These are phyloP conservation scores for Morinoia aosen DNA, from an alignment of 2,888 invertebrate species.

Conservation along the genomic window DNA sequence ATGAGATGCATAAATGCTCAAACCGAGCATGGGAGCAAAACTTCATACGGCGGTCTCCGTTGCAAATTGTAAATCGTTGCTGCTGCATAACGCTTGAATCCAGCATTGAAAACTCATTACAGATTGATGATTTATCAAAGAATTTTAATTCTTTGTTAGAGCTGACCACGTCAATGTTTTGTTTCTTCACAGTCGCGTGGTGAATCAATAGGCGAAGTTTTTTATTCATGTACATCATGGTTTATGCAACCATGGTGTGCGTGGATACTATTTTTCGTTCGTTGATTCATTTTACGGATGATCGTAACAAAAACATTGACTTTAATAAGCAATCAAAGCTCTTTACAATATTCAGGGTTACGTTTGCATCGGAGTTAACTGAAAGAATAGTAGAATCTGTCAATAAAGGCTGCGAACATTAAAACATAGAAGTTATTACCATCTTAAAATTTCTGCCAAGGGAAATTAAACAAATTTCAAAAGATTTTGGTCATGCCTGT, in stretches of 20 bases:
- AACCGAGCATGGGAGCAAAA: not conserved
- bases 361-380: not conserved
- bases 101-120: not conserved
- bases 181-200: not conserved
- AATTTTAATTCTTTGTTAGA: not conserved
- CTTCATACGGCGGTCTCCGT: not conserved
- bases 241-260: too few relatives aligned
- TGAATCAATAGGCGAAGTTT: not conserved
- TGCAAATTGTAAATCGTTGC: too few relatives aligned
- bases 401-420: not conserved
- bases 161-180: not conserved
- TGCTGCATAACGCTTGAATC: not conserved
- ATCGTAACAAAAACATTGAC: too few relatives aligned
- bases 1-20: not conserved
- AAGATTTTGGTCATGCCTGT: not conserved
- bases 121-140: not conserved
- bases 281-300: too few relatives aligned
- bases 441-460: not conserved
- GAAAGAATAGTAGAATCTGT: not conserved
- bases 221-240: not conserved
- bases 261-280: too few relatives aligned
- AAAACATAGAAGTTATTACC: not conserved
- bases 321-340: too few relatives aligned
- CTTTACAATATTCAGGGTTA: not conserved
- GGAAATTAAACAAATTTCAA: not conserved